phyloP scores from a whole-genome alignment of 2,113 vertebrate genomes.

The Brienomyrus longianalis region DNA sequence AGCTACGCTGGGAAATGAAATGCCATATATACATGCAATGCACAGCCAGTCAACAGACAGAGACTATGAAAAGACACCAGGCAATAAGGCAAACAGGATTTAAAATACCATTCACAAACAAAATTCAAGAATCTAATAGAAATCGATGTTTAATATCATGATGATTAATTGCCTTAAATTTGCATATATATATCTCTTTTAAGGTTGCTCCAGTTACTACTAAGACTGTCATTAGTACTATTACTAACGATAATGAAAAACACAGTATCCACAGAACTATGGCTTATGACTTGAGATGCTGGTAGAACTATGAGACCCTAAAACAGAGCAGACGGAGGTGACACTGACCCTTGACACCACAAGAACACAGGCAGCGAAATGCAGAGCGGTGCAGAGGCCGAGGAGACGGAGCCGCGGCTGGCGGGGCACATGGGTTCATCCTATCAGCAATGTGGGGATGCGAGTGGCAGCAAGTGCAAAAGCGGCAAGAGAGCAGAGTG shows the following conservation, averaged over 20 bases:
- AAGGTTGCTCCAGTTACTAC: not conserved
- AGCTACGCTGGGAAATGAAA: not conserved
- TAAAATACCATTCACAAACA: not conserved
- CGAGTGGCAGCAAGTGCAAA: constrained; percentile 58
- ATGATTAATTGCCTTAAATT: not conserved
- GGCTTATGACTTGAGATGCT: not conserved
- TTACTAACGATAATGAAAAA: not conserved
- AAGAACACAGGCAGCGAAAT: constrained; percentile 82
- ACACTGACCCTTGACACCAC: constrained; percentile 75
- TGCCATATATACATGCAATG: not conserved
- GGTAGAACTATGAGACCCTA: not conserved
- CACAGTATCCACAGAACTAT: not conserved
- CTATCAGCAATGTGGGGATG: constrained; percentile 70
- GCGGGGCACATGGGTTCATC: constrained; percentile 82
- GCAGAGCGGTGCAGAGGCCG: constrained; percentile 65
- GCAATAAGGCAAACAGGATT: not conserved
- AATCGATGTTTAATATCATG: not conserved
- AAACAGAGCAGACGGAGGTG: constrained; percentile 54
- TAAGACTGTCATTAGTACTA: not conserved
- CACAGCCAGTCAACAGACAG: not conserved
- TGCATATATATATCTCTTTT: not conserved
- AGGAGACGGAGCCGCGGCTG: constrained; percentile 67
- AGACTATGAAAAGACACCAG: not conserved
- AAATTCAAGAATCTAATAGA: not conserved
- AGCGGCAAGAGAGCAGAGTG: constrained; percentile 42